Percentiles rank a stretch among this genome's conserved stretches.
phyloP scores from a whole-genome alignment of 2,797 vertebrate genomes.

The Enteromius trimaculatus region DNA sequence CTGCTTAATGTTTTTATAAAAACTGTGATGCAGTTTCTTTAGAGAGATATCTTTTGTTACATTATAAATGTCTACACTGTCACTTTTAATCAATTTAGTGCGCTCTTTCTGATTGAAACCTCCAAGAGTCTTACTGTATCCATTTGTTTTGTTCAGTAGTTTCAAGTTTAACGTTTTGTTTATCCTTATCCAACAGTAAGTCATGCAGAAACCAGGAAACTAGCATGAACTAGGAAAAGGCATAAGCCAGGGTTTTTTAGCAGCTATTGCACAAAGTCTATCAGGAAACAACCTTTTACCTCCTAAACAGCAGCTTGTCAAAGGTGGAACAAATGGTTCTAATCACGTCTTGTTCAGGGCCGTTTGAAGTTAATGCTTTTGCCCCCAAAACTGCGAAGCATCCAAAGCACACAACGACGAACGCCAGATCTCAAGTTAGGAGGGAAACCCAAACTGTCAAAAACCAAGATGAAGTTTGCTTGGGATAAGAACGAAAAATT shows the following conservation, averaged over 20 bases:
- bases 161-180: neutral
- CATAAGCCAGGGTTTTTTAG: neutral
- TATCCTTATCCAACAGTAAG: neutral
- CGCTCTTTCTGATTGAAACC: neutral
- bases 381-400: neutral
- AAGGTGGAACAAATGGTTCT: slow-evolving; percentile 22
- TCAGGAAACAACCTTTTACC: slow-evolving; percentile 13
- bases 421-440: slow-evolving; percentile 10
- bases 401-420: slow-evolving; percentile 34
- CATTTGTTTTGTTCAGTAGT: neutral
- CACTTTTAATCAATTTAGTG: neutral
- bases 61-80: neutral
- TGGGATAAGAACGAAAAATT: slow-evolving; percentile 27
- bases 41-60: neutral
- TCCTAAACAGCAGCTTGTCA: slow-evolving; percentile 27
- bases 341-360: neutral
- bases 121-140: neutral
- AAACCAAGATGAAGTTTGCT: slow-evolving; percentile 27
- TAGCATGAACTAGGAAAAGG: neutral
- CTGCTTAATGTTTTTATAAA: neutral
- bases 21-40: neutral
- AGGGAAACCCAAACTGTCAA: slow-evolving; percentile 29
- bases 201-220: neutral
- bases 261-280: neutral
- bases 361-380: slow-evolving; percentile 38